Evolutionary conservation across 2,888 invertebrate genomes (phyloP).

Genomic region (Phytoseiulus persimilis): DNA sequence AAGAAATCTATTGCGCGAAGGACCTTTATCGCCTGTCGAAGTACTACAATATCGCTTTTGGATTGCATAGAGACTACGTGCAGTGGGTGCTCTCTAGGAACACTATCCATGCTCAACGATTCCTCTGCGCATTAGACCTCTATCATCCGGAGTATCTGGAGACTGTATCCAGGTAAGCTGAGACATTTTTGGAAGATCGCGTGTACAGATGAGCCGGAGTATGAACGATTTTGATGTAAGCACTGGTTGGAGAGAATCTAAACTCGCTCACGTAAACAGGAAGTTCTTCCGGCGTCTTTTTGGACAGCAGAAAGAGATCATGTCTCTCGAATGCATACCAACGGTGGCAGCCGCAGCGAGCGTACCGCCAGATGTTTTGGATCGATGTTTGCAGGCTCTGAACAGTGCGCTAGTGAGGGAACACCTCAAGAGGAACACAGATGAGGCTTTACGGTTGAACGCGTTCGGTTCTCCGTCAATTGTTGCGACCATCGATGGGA

Average conservation of each 20-base stretch:
- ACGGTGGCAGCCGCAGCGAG: conserved; percentile 47
- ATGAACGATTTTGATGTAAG: no score
- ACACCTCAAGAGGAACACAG: conserved; percentile 47
- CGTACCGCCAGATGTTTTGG: conserved; percentile 46
- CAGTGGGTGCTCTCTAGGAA: not conserved
- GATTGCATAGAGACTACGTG: conserved; percentile 46
- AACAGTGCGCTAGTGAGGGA: conserved; percentile 47
- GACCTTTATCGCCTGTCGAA: conserved; percentile 48
- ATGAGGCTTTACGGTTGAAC: conserved; percentile 48
- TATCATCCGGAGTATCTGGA: not conserved
- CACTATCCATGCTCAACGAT: conserved; percentile 9
- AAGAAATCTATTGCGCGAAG: conserved; percentile 49
- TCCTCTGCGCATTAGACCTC: not conserved
- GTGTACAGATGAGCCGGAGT: no score
- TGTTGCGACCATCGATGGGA: conserved; percentile 47
- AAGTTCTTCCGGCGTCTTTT: not conserved
- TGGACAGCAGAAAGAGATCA: conserved; percentile 49
- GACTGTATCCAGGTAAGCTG: not conserved
- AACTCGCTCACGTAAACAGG: not conserved
- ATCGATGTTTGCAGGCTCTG: conserved; percentile 45
- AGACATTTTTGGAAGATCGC: not conserved
- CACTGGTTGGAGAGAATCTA: no score
- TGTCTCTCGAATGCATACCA: conserved; percentile 47
- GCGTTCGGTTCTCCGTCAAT: conserved; percentile 51
- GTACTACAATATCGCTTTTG: conserved; percentile 50